Evolutionary conservation across 2,888 invertebrate genomes (phyloP).

Genomic region (Heteromyza rotundicornis): DNA sequence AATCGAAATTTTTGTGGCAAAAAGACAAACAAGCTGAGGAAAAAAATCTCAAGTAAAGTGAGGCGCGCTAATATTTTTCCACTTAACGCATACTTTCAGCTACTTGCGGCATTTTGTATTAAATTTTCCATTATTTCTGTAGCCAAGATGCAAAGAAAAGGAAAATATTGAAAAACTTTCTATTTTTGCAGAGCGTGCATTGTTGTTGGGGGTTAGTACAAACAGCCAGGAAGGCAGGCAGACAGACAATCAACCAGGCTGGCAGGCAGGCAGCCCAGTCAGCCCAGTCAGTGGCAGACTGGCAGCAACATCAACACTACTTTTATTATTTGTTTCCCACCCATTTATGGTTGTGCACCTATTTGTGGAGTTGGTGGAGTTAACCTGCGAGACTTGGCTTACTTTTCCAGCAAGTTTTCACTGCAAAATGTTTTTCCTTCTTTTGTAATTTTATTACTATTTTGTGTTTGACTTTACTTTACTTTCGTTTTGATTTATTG

Average conservation of each 20-base stretch:
- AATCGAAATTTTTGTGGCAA: too few relatives aligned
- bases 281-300: not conserved
- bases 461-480: too few relatives aligned
- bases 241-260: not conserved
- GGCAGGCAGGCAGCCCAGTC: not conserved
- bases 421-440: not conserved
- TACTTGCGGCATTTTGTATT: conserved; percentile 2
- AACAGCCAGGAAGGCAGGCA: not conserved
- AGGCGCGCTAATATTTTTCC: too few relatives aligned
- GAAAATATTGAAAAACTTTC: conserved; percentile 1
- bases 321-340: not conserved
- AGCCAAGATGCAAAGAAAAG: too few relatives aligned
- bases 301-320: not conserved
- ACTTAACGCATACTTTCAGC: not conserved
- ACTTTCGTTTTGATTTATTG: not conserved
- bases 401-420: not conserved
- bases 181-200: too few relatives aligned
- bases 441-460: too few relatives aligned
- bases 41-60: too few relatives aligned
- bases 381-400: not conserved
- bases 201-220: too few relatives aligned
- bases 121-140: not conserved
- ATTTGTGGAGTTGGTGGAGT: not conserved
- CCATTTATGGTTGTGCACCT: not conserved
- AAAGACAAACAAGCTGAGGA: too few relatives aligned